Percentiles rank a stretch among this genome's conserved stretches.
These are phyloP conservation scores for Chinchilla lanigera DNA, from an alignment of 2,113 vertebrate species.

Conservation along the genomic window DNA sequence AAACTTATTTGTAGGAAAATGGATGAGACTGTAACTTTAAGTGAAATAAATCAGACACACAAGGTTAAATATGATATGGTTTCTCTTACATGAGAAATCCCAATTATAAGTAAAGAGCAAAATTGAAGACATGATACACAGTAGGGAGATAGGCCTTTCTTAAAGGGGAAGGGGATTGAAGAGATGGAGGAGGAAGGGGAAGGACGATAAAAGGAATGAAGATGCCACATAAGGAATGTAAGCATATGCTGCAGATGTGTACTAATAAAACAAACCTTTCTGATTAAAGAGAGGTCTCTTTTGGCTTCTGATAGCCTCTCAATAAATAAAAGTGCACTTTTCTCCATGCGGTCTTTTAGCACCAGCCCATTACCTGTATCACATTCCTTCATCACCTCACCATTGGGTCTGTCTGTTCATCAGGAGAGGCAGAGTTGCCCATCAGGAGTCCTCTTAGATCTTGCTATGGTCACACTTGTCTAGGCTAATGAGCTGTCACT, in stretches of 20 bases:
- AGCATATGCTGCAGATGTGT: background rate
- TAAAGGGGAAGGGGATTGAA: background rate
- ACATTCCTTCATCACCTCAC: conserved; percentile 6
- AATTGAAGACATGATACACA: background rate
- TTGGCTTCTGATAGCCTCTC: background rate
- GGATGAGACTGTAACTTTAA: background rate
- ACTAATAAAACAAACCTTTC: background rate
- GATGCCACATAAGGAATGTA: background rate
- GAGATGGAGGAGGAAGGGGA: background rate
- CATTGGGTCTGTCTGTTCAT: conserved; percentile 5
- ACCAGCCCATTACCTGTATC: background rate
- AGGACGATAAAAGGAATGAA: background rate
- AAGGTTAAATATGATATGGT: background rate
- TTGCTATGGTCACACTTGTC: background rate
- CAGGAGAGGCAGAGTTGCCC: background rate
- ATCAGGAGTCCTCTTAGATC: background rate
- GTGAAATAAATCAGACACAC: background rate
- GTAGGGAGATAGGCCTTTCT: background rate
- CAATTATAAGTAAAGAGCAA: background rate
- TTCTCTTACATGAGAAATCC: background rate
- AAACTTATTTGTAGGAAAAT: background rate
- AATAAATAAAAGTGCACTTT: background rate
- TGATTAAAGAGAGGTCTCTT: background rate
- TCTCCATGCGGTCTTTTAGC: background rate
- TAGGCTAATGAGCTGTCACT: background rate